Evolutionary conservation across 2,888 invertebrate genomes (phyloP).

Genomic region (Oligia latruncula): DNA sequence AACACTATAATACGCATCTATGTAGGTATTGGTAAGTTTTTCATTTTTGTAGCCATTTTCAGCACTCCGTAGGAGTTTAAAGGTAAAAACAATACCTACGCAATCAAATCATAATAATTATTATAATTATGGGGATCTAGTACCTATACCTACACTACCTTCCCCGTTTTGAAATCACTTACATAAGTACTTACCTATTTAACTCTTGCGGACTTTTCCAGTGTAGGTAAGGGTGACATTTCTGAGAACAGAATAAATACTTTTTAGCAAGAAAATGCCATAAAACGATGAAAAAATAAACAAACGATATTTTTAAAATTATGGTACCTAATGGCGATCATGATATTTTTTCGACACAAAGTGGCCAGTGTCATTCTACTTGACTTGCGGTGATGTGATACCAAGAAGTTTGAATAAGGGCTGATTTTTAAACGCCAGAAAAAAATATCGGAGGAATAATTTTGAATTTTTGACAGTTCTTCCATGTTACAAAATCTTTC

Average conservation of each 20-base stretch:
- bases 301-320: background rate
- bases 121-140: background rate
- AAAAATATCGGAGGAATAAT: too few relatives aligned
- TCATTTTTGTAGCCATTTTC: background rate
- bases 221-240: background rate
- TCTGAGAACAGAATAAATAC: background rate
- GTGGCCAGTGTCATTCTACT: background rate
- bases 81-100: background rate
- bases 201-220: background rate
- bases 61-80: background rate
- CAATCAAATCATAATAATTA: background rate
- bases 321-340: background rate
- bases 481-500: too few relatives aligned
- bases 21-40: background rate
- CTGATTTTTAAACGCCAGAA: too few relatives aligned
- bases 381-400: slow-evolving; percentile 5
- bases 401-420: slow-evolving; percentile 8
- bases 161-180: background rate
- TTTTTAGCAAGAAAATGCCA: background rate
- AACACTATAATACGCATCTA: background rate
- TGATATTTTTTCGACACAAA: slow-evolving; percentile 1
- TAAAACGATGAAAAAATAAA: background rate
- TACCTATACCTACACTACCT: background rate
- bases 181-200: background rate
- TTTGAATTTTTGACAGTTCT: too few relatives aligned